Percentiles rank a stretch among this genome's conserved stretches.
phyloP scores from a whole-genome alignment of 2,797 vertebrate genomes.

The Coluber constrictor region DNA sequence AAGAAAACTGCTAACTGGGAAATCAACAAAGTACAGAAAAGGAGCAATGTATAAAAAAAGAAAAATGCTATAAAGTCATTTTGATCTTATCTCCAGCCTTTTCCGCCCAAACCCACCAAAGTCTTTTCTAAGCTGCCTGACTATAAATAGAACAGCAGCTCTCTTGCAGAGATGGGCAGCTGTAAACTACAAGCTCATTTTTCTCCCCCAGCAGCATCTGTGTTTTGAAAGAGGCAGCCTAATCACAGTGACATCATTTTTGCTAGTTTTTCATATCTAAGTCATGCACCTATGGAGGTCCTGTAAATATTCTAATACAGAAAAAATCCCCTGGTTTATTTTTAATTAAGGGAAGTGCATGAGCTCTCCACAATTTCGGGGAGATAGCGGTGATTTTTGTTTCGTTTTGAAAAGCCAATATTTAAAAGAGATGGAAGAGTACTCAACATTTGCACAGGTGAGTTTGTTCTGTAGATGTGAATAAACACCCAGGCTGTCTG shows the following conservation, averaged over 20 bases:
- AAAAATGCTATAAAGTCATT: conserved; percentile 64
- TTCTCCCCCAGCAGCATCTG: conserved; percentile 44
- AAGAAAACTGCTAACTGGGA: conserved; percentile 23
- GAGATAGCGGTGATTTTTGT: conserved; percentile 10
- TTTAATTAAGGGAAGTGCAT: conserved; percentile 36
- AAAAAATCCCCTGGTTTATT: conserved; percentile 27
- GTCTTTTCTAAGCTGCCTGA: conserved; percentile 57
- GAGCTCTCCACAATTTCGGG: conserved; percentile 25
- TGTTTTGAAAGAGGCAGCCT: background rate
- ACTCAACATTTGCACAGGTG: conserved; percentile 48
- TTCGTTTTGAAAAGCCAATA: conserved; percentile 1
- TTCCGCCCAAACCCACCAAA: conserved; percentile 71
- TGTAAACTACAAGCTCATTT: conserved; percentile 53
- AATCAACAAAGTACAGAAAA: conserved; percentile 54
- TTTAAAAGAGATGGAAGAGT: conserved; percentile 48
- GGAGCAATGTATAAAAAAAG: conserved; percentile 40
- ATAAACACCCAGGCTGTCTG: background rate
- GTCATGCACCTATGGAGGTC: conserved; percentile 37
- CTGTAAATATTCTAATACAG: conserved; percentile 33
- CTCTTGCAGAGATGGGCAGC: conserved; percentile 61
- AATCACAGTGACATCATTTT: conserved; percentile 30
- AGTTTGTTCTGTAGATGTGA: conserved; percentile 52
- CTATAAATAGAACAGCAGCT: conserved; percentile 72
- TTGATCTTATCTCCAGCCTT: conserved; percentile 68
- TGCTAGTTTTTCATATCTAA: conserved; percentile 52